Conservation (phyloP, 1,140 invertebrate species). For the Lucilia sericata region DNA sequence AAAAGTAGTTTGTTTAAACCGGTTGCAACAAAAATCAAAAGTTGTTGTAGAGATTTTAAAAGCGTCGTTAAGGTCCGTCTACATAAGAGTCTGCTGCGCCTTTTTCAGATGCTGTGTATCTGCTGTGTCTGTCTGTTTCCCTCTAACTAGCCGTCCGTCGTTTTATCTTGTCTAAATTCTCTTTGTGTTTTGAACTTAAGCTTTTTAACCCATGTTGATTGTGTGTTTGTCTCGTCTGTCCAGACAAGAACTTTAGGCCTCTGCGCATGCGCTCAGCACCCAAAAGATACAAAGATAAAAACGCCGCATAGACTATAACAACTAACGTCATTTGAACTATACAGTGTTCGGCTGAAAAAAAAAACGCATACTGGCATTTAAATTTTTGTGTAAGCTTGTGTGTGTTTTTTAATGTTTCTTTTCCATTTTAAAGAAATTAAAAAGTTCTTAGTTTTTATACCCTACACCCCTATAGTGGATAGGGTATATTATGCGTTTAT, state of each 20-base stretch:
- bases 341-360: background rate
- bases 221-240: no score
- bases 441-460: no score
- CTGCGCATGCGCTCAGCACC: background rate
- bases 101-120: slow-evolving; percentile 6
- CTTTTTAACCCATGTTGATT: background rate
- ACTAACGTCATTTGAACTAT: background rate
- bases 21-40: slow-evolving; percentile 23
- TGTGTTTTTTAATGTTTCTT: background rate
- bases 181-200: background rate
- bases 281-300: background rate
- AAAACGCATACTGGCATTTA: slow-evolving; percentile 24
- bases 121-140: background rate
- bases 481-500: no score
- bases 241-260: no score
- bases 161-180: background rate
- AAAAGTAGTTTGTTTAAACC: slow-evolving; percentile 27
- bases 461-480: no score
- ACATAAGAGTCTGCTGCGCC: background rate
- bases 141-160: no score
- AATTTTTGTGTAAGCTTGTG: background rate
- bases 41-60: background rate
- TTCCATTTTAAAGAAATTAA: background rate
- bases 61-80: background rate
- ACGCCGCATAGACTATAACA: background rate